Evolutionary conservation across 2,888 invertebrate genomes (phyloP).

Genomic region (Erebia ligea): DNA sequence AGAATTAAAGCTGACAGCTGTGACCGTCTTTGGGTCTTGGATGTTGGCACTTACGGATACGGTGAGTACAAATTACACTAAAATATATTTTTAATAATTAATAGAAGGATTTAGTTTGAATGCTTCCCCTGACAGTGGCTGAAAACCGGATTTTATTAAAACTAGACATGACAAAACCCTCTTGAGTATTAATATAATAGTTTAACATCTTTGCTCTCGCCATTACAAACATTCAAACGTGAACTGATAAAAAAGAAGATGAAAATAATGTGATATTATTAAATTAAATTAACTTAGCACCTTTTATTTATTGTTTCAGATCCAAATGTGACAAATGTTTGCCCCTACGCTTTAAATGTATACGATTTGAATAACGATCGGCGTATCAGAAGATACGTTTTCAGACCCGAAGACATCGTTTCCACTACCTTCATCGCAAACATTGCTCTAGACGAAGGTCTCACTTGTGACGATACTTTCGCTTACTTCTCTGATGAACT

Average conservation of each 20-base stretch:
- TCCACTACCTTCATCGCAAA: constrained; percentile 93
- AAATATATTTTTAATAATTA: neutral
- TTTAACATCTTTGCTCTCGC: no score
- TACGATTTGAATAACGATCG: constrained; percentile 90
- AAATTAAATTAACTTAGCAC: neutral
- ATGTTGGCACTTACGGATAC: constrained; percentile 92
- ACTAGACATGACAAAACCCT: no score
- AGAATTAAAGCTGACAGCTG: constrained; percentile 91
- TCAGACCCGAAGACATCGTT: constrained; percentile 89
- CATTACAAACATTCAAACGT: no score
- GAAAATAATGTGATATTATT: no score
- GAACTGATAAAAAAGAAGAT: no score
- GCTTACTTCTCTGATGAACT: constrained; percentile 93
- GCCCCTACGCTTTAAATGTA: constrained; percentile 90
- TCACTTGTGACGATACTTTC: constrained; percentile 88
- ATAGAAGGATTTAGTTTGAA: neutral
- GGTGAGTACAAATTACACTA: constrained; percentile 62
- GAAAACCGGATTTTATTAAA: no score
- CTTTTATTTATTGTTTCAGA: constrained; percentile 55
- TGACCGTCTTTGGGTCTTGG: constrained; percentile 92
- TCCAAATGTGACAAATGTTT: constrained; percentile 85
- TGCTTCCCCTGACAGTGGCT: neutral
- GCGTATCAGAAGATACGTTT: constrained; percentile 86
- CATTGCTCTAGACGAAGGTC: constrained; percentile 90
- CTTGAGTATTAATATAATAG: no score